phyloP scores from a whole-genome alignment of 2,113 vertebrate species.

The Colaptes auratus region DNA sequence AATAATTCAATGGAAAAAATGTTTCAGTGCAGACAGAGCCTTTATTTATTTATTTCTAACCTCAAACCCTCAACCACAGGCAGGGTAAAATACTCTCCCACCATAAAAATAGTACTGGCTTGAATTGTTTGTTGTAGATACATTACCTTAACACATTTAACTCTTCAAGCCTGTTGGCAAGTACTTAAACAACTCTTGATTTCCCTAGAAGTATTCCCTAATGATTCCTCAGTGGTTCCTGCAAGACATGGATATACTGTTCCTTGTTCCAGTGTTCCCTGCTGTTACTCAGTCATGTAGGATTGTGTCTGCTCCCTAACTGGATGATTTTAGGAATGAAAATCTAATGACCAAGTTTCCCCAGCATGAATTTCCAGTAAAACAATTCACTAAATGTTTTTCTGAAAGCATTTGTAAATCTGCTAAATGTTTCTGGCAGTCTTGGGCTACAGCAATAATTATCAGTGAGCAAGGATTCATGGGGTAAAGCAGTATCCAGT shows the following conservation, averaged over 20 bases:
- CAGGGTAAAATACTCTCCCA: slow-evolving; percentile 33
- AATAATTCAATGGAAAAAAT: slow-evolving; percentile 69
- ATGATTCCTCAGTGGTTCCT: neutral
- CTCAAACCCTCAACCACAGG: slow-evolving; percentile 50
- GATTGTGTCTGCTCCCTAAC: neutral
- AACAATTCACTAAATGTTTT: slow-evolving; percentile 1
- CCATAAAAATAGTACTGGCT: slow-evolving; percentile 39
- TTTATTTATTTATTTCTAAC: slow-evolving; percentile 63
- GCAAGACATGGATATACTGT: neutral
- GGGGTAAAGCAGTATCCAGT: neutral
- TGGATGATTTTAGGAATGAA: neutral
- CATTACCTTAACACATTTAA: slow-evolving; percentile 20
- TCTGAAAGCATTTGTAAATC: neutral
- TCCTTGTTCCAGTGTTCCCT: neutral
- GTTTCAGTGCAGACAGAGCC: slow-evolving; percentile 18
- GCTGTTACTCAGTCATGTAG: neutral
- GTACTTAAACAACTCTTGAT: neutral
- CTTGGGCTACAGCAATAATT: neutral
- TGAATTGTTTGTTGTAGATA: slow-evolving; percentile 36
- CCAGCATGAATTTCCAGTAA: slow-evolving; percentile 2
- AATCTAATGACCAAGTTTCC: neutral
- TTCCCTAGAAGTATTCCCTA: neutral
- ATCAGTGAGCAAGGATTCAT: neutral
- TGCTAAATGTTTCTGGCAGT: neutral
- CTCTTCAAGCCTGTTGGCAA: neutral